phyloP scores from a whole-genome alignment of 2,888 invertebrate genomes.

The Hanleya hanleyi region DNA sequence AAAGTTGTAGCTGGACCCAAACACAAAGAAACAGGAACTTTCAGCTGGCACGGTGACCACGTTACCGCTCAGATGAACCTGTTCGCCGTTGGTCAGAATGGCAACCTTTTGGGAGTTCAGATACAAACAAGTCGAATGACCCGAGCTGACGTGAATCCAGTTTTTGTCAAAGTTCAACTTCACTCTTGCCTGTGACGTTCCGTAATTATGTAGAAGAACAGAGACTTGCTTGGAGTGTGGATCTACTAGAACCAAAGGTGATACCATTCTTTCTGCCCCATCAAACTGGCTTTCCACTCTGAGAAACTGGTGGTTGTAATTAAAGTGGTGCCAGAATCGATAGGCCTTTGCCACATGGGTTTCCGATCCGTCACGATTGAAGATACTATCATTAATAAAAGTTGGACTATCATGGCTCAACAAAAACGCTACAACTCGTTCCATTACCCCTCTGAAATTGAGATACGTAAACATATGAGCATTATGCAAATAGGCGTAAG shows the following conservation, averaged over 20 bases:
- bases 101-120: neutral
- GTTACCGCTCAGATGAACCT: neutral
- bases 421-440: conserved; percentile 7
- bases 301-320: conserved; percentile 10
- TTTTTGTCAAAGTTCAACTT: neutral
- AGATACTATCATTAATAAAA: neutral
- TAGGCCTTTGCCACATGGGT: conserved; percentile 11
- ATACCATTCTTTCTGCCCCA: conserved; percentile 9
- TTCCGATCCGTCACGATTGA: neutral
- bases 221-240: neutral
- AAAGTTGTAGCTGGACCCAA: neutral
- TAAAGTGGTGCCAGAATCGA: conserved; percentile 16
- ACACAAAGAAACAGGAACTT: conserved; percentile 8
- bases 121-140: neutral
- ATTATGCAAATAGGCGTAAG: conserved; percentile 11
- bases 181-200: neutral
- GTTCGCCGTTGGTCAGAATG: neutral
- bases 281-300: conserved; percentile 1
- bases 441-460: conserved; percentile 8
- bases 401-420: neutral
- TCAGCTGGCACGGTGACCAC: neutral
- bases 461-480: conserved; percentile 19
- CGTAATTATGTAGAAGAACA: conserved; percentile 1
- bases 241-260: conserved; percentile 11
- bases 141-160: neutral